Percentiles rank a stretch among this genome's conserved stretches.
phyloP scores from a whole-genome alignment of 2,797 vertebrate genomes.

The Ctenopoma kingsleyae region DNA sequence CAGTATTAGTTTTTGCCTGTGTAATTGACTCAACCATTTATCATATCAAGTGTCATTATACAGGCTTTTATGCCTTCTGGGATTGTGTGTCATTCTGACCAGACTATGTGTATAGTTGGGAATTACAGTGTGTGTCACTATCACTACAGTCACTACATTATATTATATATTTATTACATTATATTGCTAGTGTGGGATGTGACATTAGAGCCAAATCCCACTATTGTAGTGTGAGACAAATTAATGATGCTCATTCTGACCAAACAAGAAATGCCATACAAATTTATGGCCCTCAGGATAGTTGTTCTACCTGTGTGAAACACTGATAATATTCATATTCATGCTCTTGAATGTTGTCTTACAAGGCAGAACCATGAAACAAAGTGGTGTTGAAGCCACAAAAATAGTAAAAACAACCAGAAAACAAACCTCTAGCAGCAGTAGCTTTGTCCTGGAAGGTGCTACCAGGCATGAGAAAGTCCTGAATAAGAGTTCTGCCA shows the following conservation, averaged over 20 bases:
- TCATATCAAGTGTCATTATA: neutral
- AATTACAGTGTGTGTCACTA: neutral
- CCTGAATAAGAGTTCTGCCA: conserved; percentile 70
- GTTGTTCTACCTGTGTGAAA: conserved; percentile 38
- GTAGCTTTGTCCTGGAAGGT: conserved; percentile 78
- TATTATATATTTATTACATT: too few relatives aligned
- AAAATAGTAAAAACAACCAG: conserved; percentile 57
- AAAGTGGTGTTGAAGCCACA: conserved; percentile 65
- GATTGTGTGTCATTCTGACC: conserved; percentile 1
- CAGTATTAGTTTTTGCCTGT: too few relatives aligned
- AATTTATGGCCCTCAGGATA: neutral
- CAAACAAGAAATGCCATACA: neutral
- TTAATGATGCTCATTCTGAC: neutral
- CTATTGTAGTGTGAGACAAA: neutral
- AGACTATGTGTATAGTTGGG: neutral
- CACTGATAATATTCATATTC: conserved; percentile 70
- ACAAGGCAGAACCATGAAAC: conserved; percentile 42
- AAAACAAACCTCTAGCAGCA: conserved; percentile 53
- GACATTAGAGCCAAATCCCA: neutral
- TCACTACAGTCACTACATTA: too few relatives aligned
- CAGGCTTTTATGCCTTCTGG: neutral
- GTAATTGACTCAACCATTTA: neutral
- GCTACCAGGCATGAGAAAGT: conserved; percentile 82
- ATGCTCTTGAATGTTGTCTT: conserved; percentile 58
- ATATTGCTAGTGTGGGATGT: too few relatives aligned